Conservation (phyloP, 2,113 vertebrate species). For the Passerina amoena region DNA sequence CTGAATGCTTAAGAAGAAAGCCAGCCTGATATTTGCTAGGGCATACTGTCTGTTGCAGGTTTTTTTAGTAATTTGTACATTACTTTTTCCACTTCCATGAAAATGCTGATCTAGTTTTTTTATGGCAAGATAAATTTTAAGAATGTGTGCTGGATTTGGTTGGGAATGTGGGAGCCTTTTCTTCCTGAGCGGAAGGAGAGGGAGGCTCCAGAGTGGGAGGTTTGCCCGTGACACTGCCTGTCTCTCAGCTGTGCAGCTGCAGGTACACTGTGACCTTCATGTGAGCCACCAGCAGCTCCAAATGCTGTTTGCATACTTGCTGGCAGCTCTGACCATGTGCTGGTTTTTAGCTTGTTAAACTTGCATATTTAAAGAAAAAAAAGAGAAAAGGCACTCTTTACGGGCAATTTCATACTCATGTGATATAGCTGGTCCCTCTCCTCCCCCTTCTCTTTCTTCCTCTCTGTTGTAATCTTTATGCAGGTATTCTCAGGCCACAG, state of each 20-base stretch:
- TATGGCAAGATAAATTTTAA: background rate
- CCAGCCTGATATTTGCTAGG: background rate
- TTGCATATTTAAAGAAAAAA: background rate
- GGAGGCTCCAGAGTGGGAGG: background rate
- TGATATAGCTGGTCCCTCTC: background rate
- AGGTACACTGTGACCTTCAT: slow-evolving; percentile 25
- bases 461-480: background rate
- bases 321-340: background rate
- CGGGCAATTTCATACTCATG: background rate
- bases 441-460: background rate
- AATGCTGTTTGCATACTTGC: background rate
- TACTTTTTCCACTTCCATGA: background rate
- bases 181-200: background rate
- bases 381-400: background rate
- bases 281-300: background rate
- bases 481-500: background rate
- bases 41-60: background rate
- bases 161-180: background rate
- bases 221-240: background rate
- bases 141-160: accelerated
- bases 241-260: background rate
- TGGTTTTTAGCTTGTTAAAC: background rate
- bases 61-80: background rate
- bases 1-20: background rate
- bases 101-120: background rate